phyloP scores from a whole-genome alignment of 2,888 invertebrate genomes.

The Quadriops clusia region DNA sequence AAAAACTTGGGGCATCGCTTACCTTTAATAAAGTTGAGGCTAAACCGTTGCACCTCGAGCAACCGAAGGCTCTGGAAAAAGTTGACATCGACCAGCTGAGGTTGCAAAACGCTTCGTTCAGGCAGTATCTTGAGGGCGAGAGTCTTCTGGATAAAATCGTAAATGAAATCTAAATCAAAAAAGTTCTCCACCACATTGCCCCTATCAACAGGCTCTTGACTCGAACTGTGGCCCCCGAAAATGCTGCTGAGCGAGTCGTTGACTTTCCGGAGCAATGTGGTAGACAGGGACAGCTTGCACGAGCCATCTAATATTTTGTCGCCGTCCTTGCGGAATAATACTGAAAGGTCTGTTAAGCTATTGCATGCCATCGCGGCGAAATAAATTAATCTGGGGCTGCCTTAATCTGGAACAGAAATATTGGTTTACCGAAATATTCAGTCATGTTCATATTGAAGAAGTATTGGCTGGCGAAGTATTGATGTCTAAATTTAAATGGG shows the following conservation, averaged over 20 bases:
- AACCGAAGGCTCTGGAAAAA: constrained; percentile 45
- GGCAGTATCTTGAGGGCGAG: constrained; percentile 42
- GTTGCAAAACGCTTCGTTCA: constrained; percentile 22
- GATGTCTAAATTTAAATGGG: too few species aligned
- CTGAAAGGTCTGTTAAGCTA: constrained; percentile 36
- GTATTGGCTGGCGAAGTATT: too few species aligned
- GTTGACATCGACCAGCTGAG: constrained; percentile 39
- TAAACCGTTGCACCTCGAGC: constrained; percentile 47
- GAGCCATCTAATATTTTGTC: constrained; percentile 46
- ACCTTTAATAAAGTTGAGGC: constrained; percentile 42
- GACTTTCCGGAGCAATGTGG: constrained; percentile 39
- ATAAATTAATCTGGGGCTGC: too few species aligned
- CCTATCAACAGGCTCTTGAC: constrained; percentile 11
- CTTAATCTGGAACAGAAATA: too few species aligned
- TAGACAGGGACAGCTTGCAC: constrained; percentile 45
- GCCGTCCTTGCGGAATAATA: constrained; percentile 43
- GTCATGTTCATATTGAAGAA: too few species aligned
- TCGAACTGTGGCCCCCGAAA: constrained; percentile 30
- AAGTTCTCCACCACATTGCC: constrained; percentile 42
- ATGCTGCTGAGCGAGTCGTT: constrained; percentile 44
- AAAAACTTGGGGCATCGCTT: too few species aligned
- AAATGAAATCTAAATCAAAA: constrained; percentile 46
- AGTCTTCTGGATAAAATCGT: constrained; percentile 53
- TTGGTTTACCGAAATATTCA: too few species aligned
- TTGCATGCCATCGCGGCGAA: constrained; percentile 19